These are phyloP conservation scores for Itoplectis maculator DNA, from an alignment of 2,888 invertebrate genomes.

Conservation along the genomic window DNA sequence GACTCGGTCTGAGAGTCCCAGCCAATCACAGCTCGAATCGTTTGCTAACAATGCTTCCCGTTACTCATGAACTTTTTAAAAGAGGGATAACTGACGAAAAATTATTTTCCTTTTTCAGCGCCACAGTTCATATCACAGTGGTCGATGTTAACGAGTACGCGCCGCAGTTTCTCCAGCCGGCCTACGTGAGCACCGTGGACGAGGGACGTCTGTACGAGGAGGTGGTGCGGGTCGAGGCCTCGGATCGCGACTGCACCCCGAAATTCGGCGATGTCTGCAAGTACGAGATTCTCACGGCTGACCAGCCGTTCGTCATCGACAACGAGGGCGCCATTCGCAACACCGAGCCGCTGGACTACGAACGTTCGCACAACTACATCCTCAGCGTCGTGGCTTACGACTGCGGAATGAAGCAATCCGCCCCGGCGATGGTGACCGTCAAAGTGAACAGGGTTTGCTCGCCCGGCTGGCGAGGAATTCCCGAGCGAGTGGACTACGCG, in stretches of 20 bases:
- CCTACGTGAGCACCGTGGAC: conserved; percentile 95
- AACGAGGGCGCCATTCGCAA: conserved; percentile 97
- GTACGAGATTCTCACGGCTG: conserved; percentile 97
- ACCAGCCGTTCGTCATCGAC: conserved; percentile 96
- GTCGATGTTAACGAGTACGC: conserved; percentile 98
- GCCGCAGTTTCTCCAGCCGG: conserved; percentile 95
- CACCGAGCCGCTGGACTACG: conserved; percentile 96
- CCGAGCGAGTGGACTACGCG: conserved; percentile 94
- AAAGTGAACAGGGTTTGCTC: conserved; percentile 89
- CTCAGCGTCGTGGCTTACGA: conserved; percentile 98
- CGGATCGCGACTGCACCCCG: conserved; percentile 97
- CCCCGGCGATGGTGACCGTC: conserved; percentile 98
- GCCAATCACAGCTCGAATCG: too few species aligned
- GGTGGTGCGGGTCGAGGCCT: conserved; percentile 95
- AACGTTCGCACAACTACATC: conserved; percentile 97
- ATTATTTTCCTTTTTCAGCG: conserved; percentile 86
- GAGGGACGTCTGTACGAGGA: conserved; percentile 96
- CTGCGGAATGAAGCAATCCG: conserved; percentile 97
- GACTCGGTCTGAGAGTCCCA: too few species aligned
- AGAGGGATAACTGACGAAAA: background rate
- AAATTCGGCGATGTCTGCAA: conserved; percentile 98
- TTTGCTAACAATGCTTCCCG: too few species aligned
- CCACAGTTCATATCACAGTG: conserved; percentile 97
- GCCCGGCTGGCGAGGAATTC: conserved; percentile 87
- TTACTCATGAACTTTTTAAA: too few species aligned